Conservation (phyloP, 2,888 invertebrate genomes). For the Chymomyza fuscimana region DNA sequence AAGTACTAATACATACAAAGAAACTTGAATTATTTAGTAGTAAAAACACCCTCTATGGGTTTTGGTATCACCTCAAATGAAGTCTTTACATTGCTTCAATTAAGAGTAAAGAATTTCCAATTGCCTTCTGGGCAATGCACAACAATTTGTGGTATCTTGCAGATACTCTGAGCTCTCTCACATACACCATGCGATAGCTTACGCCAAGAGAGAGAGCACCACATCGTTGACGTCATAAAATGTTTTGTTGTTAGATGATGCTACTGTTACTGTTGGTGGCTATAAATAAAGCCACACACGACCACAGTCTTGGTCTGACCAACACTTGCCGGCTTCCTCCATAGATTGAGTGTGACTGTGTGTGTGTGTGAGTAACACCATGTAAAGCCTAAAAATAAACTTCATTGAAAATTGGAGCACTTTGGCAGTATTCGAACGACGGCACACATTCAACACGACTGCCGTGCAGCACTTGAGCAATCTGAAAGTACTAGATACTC, state of each 20-base stretch:
- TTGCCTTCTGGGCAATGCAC: neutral
- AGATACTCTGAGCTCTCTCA: neutral
- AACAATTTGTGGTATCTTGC: neutral
- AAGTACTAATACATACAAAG: neutral
- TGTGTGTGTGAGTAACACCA: neutral
- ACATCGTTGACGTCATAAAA: constrained; percentile 63
- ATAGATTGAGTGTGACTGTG: neutral
- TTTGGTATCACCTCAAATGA: constrained; percentile 35
- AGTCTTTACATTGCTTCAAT: constrained; percentile 59
- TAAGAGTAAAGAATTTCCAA: constrained; percentile 29
- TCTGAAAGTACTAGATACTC: neutral
- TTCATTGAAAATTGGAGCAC: constrained; percentile 73
- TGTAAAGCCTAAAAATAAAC: constrained; percentile 63
- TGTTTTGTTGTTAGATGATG: constrained; percentile 26
- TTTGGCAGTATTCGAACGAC: constrained; percentile 33
- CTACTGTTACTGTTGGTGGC: neutral
- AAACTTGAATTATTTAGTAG: neutral
- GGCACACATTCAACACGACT: neutral
- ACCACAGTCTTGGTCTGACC: constrained; percentile 34
- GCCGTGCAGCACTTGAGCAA: neutral
- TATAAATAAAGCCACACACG: constrained; percentile 61
- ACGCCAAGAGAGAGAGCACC: constrained; percentile 3
- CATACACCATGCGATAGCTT: neutral
- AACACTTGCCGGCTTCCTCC: constrained; percentile 8
- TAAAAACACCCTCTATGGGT: neutral